These are phyloP conservation scores for Bryconaethiops microstoma DNA, from an alignment of 2,797 vertebrate genomes.

Conservation along the genomic window DNA sequence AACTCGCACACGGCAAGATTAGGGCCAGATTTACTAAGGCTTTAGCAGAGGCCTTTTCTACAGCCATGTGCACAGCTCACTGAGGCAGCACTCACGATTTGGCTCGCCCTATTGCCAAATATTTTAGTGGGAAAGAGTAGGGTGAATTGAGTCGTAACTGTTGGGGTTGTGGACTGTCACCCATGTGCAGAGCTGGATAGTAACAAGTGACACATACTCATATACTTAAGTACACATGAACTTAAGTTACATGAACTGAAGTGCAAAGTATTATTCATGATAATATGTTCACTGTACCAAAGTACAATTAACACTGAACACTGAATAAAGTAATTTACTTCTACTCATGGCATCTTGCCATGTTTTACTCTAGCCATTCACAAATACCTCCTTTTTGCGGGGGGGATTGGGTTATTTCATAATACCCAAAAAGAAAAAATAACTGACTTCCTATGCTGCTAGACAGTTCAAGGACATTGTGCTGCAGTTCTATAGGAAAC, in stretches of 20 bases:
- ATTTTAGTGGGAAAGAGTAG: slow-evolving; percentile 29
- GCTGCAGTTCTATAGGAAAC: too few relatives aligned
- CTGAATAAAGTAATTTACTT: background rate
- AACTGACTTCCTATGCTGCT: too few relatives aligned
- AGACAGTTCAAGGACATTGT: too few relatives aligned
- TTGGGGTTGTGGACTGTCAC: slow-evolving; percentile 24
- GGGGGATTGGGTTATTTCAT: too few relatives aligned
- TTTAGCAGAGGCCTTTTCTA: slow-evolving; percentile 1
- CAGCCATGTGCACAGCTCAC: slow-evolving; percentile 42
- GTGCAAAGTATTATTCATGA: background rate
- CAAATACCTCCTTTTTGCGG: background rate
- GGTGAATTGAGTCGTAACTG: slow-evolving; percentile 42
- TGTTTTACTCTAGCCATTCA: background rate
- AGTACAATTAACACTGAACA: too few relatives aligned
- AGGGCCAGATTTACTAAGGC: slow-evolving; percentile 20
- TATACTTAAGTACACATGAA: background rate
- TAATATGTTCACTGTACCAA: background rate
- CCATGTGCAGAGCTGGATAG: slow-evolving; percentile 13
- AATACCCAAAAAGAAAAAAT: too few relatives aligned
- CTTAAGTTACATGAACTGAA: background rate
- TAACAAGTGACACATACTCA: background rate
- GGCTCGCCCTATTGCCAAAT: slow-evolving; percentile 43
- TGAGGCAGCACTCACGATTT: slow-evolving; percentile 36
- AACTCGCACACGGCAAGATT: slow-evolving; percentile 30
- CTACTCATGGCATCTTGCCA: background rate